Evolutionary conservation across 1,140 invertebrate genomes (phyloP).

Genomic region (Zaprionus taronus): DNA sequence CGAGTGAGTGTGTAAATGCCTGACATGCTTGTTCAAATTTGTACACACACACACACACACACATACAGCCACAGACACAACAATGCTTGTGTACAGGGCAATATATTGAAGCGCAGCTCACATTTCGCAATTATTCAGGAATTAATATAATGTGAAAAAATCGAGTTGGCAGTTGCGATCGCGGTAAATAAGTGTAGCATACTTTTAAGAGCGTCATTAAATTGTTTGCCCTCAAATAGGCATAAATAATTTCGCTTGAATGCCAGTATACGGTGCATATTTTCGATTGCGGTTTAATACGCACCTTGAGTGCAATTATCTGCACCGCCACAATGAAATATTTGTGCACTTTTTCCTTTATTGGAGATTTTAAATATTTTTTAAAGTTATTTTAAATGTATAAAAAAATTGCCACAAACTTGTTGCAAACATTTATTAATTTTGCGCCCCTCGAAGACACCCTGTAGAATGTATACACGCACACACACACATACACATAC

Average conservation of each 20-base stretch:
- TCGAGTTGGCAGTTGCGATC: background rate
- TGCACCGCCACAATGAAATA: background rate
- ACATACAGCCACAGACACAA: background rate
- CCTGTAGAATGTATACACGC: conserved; percentile 1
- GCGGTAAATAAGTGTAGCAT: background rate
- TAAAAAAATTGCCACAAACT: background rate
- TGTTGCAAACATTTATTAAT: background rate
- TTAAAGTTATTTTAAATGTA: background rate
- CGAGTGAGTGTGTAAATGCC: conserved; percentile 29
- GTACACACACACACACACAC: background rate
- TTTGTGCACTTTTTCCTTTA: background rate
- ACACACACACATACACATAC: background rate
- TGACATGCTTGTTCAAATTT: conserved; percentile 33
- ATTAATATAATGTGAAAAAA: background rate
- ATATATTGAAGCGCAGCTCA: background rate
- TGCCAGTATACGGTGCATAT: background rate
- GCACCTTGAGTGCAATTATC: background rate
- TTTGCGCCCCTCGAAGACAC: background rate
- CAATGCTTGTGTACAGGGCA: conserved; percentile 16
- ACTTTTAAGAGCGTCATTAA: conserved; percentile 3
- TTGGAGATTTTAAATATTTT: background rate
- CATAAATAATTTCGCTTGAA: background rate
- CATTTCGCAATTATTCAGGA: background rate
- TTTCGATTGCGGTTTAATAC: background rate
- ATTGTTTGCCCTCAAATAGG: background rate